Conservation (phyloP, 2,888 invertebrate genomes). For the Rambutsinella grinnellia region DNA sequence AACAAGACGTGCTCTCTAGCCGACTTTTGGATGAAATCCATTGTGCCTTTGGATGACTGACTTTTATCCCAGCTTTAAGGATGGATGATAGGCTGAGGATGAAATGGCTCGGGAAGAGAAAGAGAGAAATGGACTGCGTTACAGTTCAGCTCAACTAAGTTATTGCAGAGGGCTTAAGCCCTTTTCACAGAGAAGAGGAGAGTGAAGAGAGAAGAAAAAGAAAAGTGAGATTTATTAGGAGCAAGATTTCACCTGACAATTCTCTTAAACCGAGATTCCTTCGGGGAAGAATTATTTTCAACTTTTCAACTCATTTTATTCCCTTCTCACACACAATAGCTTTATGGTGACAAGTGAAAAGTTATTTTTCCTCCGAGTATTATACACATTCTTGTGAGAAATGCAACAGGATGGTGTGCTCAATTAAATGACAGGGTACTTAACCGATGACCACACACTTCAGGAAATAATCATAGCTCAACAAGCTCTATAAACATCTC, state of each 20-base stretch:
- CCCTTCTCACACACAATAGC: no score
- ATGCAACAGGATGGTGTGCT: constrained; percentile 12
- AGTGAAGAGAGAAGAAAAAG: not conserved
- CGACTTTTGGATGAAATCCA: not conserved
- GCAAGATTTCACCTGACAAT: constrained; percentile 20
- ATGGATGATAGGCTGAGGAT: not conserved
- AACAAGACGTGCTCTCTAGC: constrained; percentile 31
- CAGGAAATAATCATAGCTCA: not conserved
- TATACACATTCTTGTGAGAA: no score
- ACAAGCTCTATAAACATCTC: constrained; percentile 4
- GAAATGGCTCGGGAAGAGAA: not conserved
- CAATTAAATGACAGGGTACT: constrained; percentile 12
- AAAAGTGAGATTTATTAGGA: constrained; percentile 33
- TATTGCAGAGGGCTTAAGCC: not conserved
- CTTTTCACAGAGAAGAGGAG: not conserved
- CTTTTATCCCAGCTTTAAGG: not conserved
- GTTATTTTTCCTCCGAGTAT: no score
- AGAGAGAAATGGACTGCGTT: not conserved
- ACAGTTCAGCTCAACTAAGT: not conserved
- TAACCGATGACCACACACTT: constrained; percentile 30
- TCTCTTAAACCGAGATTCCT: no score
- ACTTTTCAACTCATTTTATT: no score
- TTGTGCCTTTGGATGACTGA: not conserved
- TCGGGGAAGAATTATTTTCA: no score
- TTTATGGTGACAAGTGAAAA: no score